Conservation (phyloP, 2,113 vertebrate genomes). For the Andinoacara biseriatus region DNA sequence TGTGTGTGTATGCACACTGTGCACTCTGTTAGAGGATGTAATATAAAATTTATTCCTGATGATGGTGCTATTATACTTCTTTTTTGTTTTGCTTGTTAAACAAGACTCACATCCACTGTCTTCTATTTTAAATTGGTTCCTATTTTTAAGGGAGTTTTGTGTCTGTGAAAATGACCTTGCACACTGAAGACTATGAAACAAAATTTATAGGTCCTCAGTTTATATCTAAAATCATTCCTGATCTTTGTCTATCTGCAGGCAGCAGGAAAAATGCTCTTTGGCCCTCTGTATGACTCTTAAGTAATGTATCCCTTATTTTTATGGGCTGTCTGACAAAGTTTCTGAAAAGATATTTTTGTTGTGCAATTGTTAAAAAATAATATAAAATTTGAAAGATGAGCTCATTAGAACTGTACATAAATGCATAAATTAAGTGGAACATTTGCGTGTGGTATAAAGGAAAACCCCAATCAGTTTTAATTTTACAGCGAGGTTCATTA, state of each 20-base stretch:
- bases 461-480: neutral
- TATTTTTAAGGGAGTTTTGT: neutral
- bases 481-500: neutral
- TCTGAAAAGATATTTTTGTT: neutral
- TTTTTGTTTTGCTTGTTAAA: neutral
- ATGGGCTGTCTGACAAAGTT: neutral
- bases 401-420: neutral
- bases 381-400: neutral
- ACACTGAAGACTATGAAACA: neutral
- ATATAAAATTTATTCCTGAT: neutral
- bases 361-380: neutral
- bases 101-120: neutral
- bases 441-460: neutral
- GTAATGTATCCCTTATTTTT: neutral
- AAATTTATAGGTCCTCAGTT: neutral
- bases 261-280: neutral
- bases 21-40: neutral
- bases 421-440: neutral
- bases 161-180: neutral
- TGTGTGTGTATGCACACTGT: no score
- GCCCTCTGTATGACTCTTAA: neutral
- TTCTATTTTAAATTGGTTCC: neutral
- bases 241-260: neutral
- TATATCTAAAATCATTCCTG: rapidly evolving
- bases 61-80: conserved; percentile 1